A percentile compares a stretch with the other conserved stretches of the same genome.
Evolutionary conservation across 2,113 vertebrate species (phyloP).

Genomic region (rat (Rattus norvegicus)): DNA sequence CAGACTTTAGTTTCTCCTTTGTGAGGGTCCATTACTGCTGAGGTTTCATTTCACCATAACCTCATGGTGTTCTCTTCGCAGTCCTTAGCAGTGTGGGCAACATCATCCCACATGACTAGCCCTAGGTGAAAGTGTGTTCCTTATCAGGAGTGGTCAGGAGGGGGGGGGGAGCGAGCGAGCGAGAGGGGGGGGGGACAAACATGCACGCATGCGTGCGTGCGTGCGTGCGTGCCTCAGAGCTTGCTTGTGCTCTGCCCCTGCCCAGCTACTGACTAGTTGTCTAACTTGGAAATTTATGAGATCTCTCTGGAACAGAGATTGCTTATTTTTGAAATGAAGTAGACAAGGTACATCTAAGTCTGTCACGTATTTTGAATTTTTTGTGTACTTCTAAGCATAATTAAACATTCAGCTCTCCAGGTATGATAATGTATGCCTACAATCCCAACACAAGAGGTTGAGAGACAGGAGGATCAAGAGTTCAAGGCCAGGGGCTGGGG

Average conservation of each 20-base stretch:
- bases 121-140: background rate
- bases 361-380: constrained; percentile 5
- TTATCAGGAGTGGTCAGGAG: background rate
- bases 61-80: background rate
- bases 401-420: constrained; percentile 18
- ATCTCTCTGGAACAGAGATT: background rate
- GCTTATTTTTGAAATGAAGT: constrained; percentile 50
- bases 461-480: background rate
- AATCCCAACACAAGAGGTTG: background rate
- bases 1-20: constrained; percentile 7
- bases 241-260: background rate
- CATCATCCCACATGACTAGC: background rate
- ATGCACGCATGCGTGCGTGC: too few species aligned
- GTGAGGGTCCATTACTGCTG: background rate
- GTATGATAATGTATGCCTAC: background rate
- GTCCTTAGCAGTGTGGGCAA: background rate
- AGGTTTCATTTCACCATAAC: constrained; percentile 38
- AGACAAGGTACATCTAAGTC: constrained; percentile 4
- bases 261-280: background rate
- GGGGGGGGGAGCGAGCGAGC: too few species aligned
- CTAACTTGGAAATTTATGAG: constrained; percentile 25
- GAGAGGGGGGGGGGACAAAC: too few species aligned
- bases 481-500: background rate
- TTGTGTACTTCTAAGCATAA: background rate
- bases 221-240: too few species aligned